Percentiles rank a stretch among this genome's conserved stretches.
Conservation (phyloP, 1,140 invertebrate species). For the Drosophila truncata region DNA sequence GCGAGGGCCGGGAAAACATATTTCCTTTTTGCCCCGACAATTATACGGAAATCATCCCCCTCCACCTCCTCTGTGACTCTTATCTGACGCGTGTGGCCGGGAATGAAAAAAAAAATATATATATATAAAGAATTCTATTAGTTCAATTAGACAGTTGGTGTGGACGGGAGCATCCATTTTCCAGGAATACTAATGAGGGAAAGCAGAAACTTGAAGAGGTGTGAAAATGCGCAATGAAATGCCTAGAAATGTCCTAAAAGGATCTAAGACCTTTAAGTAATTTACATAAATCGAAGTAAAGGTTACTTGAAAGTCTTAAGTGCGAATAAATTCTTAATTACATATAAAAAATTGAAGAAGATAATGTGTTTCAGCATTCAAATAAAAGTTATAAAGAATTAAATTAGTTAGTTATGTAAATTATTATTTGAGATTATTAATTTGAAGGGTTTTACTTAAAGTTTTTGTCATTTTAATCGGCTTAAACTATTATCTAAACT, state of each 20-base stretch:
- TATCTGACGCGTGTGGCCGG: conserved; percentile 59
- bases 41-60: conserved; percentile 50
- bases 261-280: background rate
- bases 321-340: too few relatives aligned
- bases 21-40: conserved; percentile 41
- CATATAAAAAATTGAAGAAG: too few relatives aligned
- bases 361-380: too few relatives aligned
- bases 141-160: conserved; percentile 67
- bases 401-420: background rate
- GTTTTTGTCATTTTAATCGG: background rate
- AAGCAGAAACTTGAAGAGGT: background rate
- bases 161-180: conserved; percentile 12
- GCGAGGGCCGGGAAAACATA: conserved; percentile 13
- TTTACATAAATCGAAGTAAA: background rate
- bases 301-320: background rate
- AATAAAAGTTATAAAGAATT: background rate
- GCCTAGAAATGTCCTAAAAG: background rate
- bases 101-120: conserved; percentile 34
- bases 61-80: conserved; percentile 15
- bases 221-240: conserved; percentile 13
- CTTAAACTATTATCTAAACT: background rate
- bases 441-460: background rate
- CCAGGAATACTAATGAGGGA: conserved; percentile 19
- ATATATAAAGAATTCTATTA: conserved; percentile 57
- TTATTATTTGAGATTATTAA: background rate